These are phyloP conservation scores for Cataglyphis albicans DNA, from an alignment of 2,888 invertebrate genomes.

Conservation along the genomic window DNA sequence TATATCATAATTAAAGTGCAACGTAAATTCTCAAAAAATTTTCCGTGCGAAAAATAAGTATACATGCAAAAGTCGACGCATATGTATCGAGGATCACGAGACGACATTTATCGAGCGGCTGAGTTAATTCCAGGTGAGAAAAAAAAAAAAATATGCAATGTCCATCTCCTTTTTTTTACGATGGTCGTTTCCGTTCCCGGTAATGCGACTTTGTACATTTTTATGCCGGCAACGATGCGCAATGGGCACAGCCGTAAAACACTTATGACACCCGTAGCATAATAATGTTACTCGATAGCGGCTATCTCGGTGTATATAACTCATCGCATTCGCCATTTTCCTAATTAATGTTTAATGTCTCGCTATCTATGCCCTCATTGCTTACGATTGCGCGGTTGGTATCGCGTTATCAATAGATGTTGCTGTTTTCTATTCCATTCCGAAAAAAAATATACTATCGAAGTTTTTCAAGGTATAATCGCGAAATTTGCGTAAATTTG, in stretches of 20 bases:
- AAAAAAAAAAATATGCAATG: conserved; percentile 47
- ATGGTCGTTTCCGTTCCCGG: conserved; percentile 67
- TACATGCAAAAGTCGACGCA: background rate
- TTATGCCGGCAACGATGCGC: conserved; percentile 68
- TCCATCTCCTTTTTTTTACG: conserved; percentile 63
- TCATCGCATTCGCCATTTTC: conserved; percentile 74
- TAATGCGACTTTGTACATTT: conserved; percentile 71
- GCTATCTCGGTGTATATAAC: conserved; percentile 70
- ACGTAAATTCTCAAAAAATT: background rate
- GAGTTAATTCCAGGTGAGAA: conserved; percentile 42
- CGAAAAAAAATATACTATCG: background rate
- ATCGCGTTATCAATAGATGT: conserved; percentile 61
- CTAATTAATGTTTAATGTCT: conserved; percentile 79
- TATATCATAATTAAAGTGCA: background rate
- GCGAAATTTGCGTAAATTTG: background rate
- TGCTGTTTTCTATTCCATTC: conserved; percentile 25
- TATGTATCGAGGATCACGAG: conserved; percentile 5
- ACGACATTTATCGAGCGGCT: conserved; percentile 31
- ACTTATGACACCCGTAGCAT: conserved; percentile 79
- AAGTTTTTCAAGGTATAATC: background rate
- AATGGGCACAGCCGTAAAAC: conserved; percentile 75
- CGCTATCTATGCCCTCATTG: conserved; percentile 73
- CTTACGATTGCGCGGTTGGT: conserved; percentile 66
- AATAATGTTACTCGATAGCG: conserved; percentile 75
- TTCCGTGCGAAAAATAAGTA: background rate